These are phyloP conservation scores for Cephalopterus ornatus DNA, from an alignment of 2,113 vertebrate species.

Conservation along the genomic window DNA sequence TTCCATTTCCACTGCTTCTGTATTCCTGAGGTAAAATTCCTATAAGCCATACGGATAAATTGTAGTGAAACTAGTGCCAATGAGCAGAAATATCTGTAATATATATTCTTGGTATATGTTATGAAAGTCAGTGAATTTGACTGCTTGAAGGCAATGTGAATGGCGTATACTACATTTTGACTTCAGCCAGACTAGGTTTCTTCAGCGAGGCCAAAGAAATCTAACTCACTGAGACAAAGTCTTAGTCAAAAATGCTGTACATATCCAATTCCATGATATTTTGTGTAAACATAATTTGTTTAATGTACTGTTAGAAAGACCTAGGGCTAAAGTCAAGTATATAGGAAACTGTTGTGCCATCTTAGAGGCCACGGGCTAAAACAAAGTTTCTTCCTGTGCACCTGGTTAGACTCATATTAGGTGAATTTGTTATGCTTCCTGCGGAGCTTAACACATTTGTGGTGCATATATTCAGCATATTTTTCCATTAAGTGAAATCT, in stretches of 20 bases:
- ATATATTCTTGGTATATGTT: neutral
- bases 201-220: neutral
- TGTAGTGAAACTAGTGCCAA: neutral
- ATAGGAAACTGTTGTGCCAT: neutral
- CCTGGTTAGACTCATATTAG: neutral
- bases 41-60: neutral
- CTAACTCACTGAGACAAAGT: neutral
- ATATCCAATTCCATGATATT: neutral
- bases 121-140: neutral
- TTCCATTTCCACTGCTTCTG: neutral
- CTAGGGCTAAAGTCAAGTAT: neutral
- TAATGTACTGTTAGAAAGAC: neutral
- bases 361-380: neutral
- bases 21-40: neutral
- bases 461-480: neutral
- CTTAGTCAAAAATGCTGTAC: neutral
- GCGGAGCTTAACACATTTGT: neutral
- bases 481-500: neutral
- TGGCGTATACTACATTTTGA: rapidly evolving
- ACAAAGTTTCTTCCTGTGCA: neutral
- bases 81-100: neutral
- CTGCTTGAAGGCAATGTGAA: neutral
- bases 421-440: neutral
- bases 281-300: neutral
- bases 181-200: neutral